Percentiles rank a stretch among this genome's conserved stretches.
Evolutionary conservation across 2,113 vertebrate genomes (phyloP).

Genomic region (Bubo scandiacus): DNA sequence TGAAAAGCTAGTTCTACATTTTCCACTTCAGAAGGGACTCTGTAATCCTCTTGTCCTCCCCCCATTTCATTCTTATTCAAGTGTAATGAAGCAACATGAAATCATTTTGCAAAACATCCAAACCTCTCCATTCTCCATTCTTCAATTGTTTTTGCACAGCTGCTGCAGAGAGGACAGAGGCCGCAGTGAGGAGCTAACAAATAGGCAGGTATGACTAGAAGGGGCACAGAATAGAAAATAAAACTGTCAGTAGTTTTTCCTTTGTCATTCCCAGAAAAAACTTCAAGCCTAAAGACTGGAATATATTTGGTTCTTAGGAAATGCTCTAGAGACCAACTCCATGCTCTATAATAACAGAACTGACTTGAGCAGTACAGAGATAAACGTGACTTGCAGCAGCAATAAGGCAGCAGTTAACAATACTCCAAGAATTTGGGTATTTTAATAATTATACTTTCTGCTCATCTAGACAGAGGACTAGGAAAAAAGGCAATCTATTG

Average conservation of each 20-base stretch:
- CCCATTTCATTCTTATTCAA: conserved; percentile 18
- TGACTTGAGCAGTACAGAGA: neutral
- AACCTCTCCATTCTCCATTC: neutral
- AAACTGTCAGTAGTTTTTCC: neutral
- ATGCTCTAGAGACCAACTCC: neutral
- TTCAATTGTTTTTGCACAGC: neutral
- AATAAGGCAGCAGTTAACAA: conserved; percentile 19
- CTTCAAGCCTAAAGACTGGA: neutral
- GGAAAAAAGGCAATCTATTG: neutral
- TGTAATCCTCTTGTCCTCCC: neutral
- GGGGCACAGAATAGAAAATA: neutral
- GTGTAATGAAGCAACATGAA: conserved; percentile 18
- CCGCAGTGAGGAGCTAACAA: conserved; percentile 6
- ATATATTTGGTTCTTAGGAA: neutral
- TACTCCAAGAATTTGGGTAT: neutral
- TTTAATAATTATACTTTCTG: conserved; percentile 23
- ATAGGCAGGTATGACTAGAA: neutral
- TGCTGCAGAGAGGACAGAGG: conserved; percentile 1
- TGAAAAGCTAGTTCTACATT: neutral
- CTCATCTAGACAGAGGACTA: conserved; percentile 10
- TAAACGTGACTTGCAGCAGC: neutral
- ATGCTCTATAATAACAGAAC: neutral
- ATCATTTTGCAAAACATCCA: neutral
- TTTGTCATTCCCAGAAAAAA: neutral
- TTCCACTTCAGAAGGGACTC: neutral